Percentiles rank a stretch among this genome's conserved stretches.
These are phyloP conservation scores for Oreochromis spilurus DNA, from an alignment of 2,113 vertebrate species.

Conservation along the genomic window DNA sequence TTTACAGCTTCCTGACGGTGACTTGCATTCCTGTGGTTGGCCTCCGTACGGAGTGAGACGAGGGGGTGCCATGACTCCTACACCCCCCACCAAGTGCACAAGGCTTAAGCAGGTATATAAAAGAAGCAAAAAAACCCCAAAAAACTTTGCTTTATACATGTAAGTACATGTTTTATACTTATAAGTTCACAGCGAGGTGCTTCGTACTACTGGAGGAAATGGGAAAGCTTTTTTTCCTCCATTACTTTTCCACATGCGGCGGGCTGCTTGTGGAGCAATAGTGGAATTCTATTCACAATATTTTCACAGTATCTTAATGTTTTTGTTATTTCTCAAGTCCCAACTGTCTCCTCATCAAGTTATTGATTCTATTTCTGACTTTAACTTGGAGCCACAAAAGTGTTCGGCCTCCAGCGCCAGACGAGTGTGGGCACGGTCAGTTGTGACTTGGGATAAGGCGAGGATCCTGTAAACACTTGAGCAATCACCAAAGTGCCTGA, in stretches of 20 bases:
- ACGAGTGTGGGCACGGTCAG: neutral
- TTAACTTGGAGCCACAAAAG: neutral
- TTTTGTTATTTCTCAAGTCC: slow-evolving; percentile 42
- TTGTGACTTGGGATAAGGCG: neutral
- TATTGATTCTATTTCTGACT: slow-evolving; percentile 51
- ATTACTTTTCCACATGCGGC: neutral
- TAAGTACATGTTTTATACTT: neutral
- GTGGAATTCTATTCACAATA: slow-evolving; percentile 66
- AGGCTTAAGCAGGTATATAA: neutral
- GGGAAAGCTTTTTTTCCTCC: neutral
- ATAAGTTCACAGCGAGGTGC: neutral
- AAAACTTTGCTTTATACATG: neutral
- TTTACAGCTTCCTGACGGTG: slow-evolving; percentile 69
- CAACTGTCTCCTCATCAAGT: slow-evolving; percentile 36
- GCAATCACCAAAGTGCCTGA: neutral
- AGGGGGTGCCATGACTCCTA: neutral
- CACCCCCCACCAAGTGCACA: slow-evolving; percentile 44
- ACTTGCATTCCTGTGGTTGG: slow-evolving; percentile 68
- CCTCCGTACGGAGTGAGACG: neutral
- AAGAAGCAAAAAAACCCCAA: neutral
- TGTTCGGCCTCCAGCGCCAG: slow-evolving; percentile 28
- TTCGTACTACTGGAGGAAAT: neutral
- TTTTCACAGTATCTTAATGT: slow-evolving; percentile 49
- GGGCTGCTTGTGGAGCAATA: slow-evolving; percentile 7
- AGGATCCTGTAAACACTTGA: slow-evolving; percentile 1